A percentile compares a stretch with the other conserved stretches of the same genome.
Conservation (phyloP, 1,140 invertebrate genomes). For the Drosophila ironensis region DNA sequence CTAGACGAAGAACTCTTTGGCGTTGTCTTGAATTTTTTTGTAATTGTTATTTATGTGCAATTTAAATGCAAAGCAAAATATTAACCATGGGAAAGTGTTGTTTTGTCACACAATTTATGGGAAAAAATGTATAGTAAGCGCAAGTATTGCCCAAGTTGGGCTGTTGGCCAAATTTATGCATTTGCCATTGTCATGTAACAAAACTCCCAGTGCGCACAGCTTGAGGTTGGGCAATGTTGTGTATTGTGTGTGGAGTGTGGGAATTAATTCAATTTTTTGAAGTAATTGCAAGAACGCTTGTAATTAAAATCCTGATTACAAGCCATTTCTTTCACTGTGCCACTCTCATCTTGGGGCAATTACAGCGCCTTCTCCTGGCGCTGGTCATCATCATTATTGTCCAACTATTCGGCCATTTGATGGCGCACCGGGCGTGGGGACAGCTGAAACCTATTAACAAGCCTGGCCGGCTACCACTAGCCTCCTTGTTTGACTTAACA, state of each 20-base stretch:
- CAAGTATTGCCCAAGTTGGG: constrained; percentile 9
- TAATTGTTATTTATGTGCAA: too few relatives aligned
- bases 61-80: background rate
- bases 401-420: constrained; percentile 23
- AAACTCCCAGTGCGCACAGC: constrained; percentile 15
- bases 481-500: background rate
- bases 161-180: constrained; percentile 24
- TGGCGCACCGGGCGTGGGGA: background rate
- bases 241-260: constrained; percentile 3
- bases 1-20: too few relatives aligned
- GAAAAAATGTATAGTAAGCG: background rate
- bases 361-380: background rate
- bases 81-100: background rate
- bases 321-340: background rate
- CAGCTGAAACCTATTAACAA: constrained; percentile 18
- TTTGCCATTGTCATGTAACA: constrained; percentile 23
- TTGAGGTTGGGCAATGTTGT: constrained; percentile 8
- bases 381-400: constrained; percentile 13
- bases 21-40: too few relatives aligned
- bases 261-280: constrained; percentile 9
- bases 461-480: constrained; percentile 7
- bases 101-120: background rate
- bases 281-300: background rate
- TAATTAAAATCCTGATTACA: background rate
- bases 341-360: constrained; percentile 7